phyloP scores from a whole-genome alignment of 2,797 vertebrate species.

The Poecilia velifera region DNA sequence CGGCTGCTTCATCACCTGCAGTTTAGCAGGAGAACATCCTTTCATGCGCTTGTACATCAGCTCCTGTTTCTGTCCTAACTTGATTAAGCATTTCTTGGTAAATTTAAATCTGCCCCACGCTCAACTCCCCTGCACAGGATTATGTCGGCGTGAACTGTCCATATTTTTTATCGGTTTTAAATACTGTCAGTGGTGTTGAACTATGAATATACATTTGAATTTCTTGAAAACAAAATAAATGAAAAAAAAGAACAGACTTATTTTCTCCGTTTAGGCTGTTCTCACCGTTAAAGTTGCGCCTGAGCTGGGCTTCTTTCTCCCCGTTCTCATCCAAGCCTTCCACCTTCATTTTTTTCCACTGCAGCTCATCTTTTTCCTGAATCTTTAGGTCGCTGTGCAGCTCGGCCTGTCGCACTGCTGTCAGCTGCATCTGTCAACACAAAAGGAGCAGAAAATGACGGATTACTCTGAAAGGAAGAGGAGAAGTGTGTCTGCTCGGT shows the following conservation, averaged over 20 bases:
- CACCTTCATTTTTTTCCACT: slow-evolving; percentile 93
- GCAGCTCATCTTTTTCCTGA: slow-evolving; percentile 94
- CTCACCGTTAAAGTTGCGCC: slow-evolving; percentile 88
- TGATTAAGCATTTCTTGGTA: slow-evolving; percentile 4
- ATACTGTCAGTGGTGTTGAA: not conserved
- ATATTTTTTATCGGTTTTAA: not conserved
- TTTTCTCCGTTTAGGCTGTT: not conserved
- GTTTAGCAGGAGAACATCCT: slow-evolving; percentile 4
- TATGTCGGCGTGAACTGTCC: not conserved
- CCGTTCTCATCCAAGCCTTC: slow-evolving; percentile 92
- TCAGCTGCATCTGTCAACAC: slow-evolving; percentile 84
- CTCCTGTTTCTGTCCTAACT: not conserved
- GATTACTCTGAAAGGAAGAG: not conserved
- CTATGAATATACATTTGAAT: not conserved
- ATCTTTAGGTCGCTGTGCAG: slow-evolving; percentile 95
- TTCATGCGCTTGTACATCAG: not conserved
- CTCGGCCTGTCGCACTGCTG: slow-evolving; percentile 88
- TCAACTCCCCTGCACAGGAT: not conserved
- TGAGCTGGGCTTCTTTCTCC: slow-evolving; percentile 89
- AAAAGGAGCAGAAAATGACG: not conserved
- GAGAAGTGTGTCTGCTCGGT: not conserved
- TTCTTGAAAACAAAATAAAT: not conserved
- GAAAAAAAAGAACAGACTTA: not conserved
- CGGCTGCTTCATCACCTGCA: slow-evolving; percentile 7
- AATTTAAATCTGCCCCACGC: not conserved